Evolutionary conservation across 1,140 invertebrate genomes (phyloP).

Genomic region (Gryllus bimaculatus): DNA sequence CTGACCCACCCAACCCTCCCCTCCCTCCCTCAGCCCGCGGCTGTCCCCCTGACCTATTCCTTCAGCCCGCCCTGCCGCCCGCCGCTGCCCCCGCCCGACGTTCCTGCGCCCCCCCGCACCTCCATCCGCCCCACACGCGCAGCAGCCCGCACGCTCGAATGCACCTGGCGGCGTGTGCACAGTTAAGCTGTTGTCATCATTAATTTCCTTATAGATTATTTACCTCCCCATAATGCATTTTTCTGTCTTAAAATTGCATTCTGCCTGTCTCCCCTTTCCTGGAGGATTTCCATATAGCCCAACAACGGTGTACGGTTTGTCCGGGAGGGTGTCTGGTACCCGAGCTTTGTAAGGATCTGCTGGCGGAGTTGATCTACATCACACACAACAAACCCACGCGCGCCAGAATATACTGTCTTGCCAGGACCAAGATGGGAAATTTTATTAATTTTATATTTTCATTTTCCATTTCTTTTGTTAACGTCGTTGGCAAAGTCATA

Average conservation of each 20-base stretch:
- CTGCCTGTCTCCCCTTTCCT: not conserved
- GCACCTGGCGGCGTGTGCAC: not conserved
- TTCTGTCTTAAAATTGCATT: slow-evolving; percentile 5
- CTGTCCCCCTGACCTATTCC: not conserved
- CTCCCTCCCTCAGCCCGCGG: not conserved
- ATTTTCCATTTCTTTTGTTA: not conserved
- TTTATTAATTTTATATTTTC: not conserved
- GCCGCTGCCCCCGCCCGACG: no score
- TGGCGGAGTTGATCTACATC: not conserved
- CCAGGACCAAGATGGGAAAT: not conserved
- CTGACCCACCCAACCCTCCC: not conserved
- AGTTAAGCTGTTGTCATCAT: slow-evolving; percentile 1
- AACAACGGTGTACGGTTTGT: not conserved
- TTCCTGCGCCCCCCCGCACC: no score
- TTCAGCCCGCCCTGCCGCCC: not conserved
- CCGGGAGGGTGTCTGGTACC: not conserved
- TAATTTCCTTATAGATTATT: slow-evolving; percentile 6
- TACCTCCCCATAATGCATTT: slow-evolving; percentile 4
- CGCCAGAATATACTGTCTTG: slow-evolving; percentile 3
- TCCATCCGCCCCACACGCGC: not conserved
- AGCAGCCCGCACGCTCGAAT: not conserved
- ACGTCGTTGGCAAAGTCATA: no score
- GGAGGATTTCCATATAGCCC: not conserved
- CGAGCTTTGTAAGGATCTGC: not conserved
- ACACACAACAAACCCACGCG: not conserved